Conservation (phyloP, 2,113 vertebrate species). For the Noctilio leporinus region DNA sequence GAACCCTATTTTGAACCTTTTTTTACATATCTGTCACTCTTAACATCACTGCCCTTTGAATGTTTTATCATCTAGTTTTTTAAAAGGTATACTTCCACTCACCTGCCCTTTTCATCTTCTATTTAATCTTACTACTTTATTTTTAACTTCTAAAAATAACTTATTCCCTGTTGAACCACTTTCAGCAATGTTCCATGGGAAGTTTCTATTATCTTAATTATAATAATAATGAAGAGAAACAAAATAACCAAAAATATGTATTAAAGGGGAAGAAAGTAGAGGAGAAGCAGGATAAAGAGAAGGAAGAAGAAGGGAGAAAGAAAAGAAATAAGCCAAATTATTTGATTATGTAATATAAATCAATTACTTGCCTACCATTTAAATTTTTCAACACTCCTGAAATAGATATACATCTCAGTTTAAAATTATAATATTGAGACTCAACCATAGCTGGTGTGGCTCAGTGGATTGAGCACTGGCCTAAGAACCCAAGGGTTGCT, state of each 20-base stretch:
- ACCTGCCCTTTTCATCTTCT: neutral
- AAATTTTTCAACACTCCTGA: neutral
- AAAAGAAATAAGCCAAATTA: neutral
- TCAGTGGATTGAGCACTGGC: too few species aligned
- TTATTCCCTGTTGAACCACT: neutral
- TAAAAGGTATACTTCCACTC: neutral
- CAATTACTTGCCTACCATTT: neutral
- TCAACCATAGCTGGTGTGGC: too few species aligned
- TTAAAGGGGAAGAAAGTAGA: neutral
- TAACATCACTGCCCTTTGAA: neutral
- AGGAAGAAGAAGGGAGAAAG: neutral
- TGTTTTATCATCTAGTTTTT: neutral
- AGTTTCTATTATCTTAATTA: neutral
- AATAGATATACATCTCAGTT: neutral
- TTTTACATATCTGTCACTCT: neutral
- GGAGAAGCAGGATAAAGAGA: neutral
- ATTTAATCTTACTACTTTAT: neutral
- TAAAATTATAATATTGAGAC: constrained; percentile 9
- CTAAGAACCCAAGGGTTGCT: too few species aligned
- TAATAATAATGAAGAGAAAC: neutral
- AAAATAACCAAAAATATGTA: neutral
- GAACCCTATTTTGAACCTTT: constrained; percentile 16
- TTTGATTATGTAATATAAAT: neutral
- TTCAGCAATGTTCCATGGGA: neutral
- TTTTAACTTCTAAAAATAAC: constrained; percentile 31